These are phyloP conservation scores for Prionailurus viverrinus DNA, from an alignment of 2,113 vertebrate species.

Conservation along the genomic window DNA sequence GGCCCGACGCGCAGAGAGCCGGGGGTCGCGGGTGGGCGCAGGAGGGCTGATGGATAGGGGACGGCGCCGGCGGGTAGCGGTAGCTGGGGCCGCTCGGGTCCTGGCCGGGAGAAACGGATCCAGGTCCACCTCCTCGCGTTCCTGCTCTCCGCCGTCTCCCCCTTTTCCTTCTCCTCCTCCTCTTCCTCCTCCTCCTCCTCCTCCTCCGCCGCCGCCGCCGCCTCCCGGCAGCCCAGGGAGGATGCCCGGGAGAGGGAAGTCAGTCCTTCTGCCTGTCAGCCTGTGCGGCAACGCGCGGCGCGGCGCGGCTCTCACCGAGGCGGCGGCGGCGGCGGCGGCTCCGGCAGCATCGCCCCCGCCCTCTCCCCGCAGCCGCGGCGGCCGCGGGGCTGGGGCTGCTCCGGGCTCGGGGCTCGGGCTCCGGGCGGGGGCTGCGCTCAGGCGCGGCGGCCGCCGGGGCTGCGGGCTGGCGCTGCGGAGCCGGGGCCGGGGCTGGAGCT, in stretches of 20 bases:
- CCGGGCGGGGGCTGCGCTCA: slow-evolving; percentile 74
- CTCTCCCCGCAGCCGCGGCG: slow-evolving; percentile 78
- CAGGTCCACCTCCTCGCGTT: slow-evolving; percentile 77
- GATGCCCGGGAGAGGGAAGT: slow-evolving; percentile 78
- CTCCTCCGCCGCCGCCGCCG: slow-evolving; percentile 69
- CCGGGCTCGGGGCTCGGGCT: slow-evolving; percentile 67
- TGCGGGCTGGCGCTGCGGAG: slow-evolving; percentile 62
- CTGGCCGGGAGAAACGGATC: slow-evolving; percentile 73
- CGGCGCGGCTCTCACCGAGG: slow-evolving; percentile 80
- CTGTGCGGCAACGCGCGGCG: slow-evolving; percentile 76
- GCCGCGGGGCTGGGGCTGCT: slow-evolving; percentile 74
- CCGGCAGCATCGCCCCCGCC: slow-evolving; percentile 82
- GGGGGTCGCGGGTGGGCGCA: slow-evolving; percentile 61
- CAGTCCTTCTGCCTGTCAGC: slow-evolving; percentile 72
- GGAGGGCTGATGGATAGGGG: slow-evolving; percentile 61
- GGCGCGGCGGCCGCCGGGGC: slow-evolving; percentile 60
- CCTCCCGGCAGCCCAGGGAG: slow-evolving; percentile 83
- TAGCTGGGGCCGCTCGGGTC: slow-evolving; percentile 79
- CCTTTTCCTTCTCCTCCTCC: not conserved
- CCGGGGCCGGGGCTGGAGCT: slow-evolving; percentile 66
- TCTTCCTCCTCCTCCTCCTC: not conserved
- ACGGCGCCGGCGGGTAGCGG: slow-evolving; percentile 74
- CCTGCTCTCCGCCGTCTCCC: slow-evolving; percentile 47
- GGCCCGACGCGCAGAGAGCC: slow-evolving; percentile 66
- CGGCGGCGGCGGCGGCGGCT: slow-evolving; percentile 80